Evolutionary conservation across 2,888 invertebrate genomes (phyloP).

Genomic region (Himalopsyche anomala): DNA sequence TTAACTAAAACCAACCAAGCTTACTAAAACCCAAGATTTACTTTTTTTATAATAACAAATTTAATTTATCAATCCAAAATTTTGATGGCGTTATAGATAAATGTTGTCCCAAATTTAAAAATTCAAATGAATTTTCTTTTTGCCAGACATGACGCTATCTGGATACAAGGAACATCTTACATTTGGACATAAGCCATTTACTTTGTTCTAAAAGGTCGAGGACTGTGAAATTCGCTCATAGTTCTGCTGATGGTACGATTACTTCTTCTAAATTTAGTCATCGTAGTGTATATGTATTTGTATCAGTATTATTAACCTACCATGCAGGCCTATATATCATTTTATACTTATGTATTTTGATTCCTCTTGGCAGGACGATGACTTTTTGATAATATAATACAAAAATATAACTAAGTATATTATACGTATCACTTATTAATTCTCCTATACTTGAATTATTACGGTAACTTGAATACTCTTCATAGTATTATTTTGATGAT

Average conservation of each 20-base stretch:
- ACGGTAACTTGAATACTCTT: no score
- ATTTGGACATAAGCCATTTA: constrained; percentile 31
- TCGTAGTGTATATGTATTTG: background rate
- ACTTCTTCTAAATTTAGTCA: constrained; percentile 13
- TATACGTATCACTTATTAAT: no score
- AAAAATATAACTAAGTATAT: no score
- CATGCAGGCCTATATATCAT: background rate
- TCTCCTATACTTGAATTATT: no score
- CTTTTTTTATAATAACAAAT: no score
- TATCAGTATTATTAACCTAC: background rate
- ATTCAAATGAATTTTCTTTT: background rate
- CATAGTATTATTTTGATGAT: no score
- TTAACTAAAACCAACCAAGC: no score
- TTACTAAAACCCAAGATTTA: no score
- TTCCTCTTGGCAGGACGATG: background rate
- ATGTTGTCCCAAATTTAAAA: no score
- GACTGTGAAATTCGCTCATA: constrained; percentile 8
- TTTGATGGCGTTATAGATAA: no score
- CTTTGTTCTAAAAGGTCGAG: constrained; percentile 40
- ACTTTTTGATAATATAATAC: background rate
- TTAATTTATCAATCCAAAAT: no score
- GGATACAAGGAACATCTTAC: background rate
- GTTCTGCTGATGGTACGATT: background rate
- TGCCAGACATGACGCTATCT: constrained; percentile 2
- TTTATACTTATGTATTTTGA: background rate